Evolutionary conservation across 2,113 vertebrate species (phyloP).

Genomic region (Megaleporinus macrocephalus): DNA sequence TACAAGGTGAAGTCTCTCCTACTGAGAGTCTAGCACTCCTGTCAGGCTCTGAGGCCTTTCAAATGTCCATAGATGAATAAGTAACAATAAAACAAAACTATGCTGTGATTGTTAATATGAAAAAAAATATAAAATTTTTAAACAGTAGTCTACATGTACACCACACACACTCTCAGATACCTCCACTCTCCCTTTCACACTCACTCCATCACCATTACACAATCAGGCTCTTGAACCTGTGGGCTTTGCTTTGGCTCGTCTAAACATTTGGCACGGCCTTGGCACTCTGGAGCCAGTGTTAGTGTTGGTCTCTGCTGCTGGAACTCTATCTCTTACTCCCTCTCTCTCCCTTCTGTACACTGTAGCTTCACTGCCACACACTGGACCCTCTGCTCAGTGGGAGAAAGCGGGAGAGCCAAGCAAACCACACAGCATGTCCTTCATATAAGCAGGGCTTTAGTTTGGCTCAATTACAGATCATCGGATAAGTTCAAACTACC

Average conservation of each 20-base stretch:
- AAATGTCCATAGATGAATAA: no score
- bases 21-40: no score
- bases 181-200: slow-evolving; percentile 53
- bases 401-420: neutral
- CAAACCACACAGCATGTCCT: neutral
- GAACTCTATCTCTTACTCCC: neutral
- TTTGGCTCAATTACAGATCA: neutral
- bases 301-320: slow-evolving; percentile 12
- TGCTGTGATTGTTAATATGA: neutral
- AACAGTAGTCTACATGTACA: neutral
- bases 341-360: neutral
- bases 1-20: no score
- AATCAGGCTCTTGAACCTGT: slow-evolving; percentile 43
- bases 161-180: slow-evolving; percentile 26
- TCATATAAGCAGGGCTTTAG: slow-evolving; percentile 1
- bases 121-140: neutral
- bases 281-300: slow-evolving; percentile 23
- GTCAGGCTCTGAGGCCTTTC: no score
- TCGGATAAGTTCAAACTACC: neutral
- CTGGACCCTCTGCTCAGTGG: slow-evolving; percentile 1
- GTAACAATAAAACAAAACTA: no score
- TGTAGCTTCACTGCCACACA: slow-evolving; percentile 15
- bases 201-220: slow-evolving; percentile 65
- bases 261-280: slow-evolving; percentile 22
- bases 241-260: slow-evolving; percentile 44